Conservation (phyloP, 2,888 invertebrate genomes). For the Apamea epomidion region DNA sequence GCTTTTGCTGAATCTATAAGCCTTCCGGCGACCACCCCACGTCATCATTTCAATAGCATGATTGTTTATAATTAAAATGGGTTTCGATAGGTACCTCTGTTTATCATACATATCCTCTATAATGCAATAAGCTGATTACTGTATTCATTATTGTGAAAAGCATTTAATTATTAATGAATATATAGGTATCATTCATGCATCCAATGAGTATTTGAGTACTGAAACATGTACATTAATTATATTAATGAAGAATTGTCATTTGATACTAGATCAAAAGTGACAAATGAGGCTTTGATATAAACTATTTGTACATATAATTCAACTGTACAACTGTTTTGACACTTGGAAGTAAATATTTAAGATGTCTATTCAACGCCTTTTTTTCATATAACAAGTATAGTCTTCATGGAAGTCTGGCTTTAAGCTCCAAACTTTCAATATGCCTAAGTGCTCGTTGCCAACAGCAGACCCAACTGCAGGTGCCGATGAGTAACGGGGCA, state of each 20-base stretch:
- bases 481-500: neutral
- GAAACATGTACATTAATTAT: slow-evolving; percentile 20
- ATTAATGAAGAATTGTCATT: slow-evolving; percentile 46
- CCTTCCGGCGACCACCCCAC: neutral
- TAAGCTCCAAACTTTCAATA: neutral
- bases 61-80: slow-evolving; percentile 9
- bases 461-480: neutral
- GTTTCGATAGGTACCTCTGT: slow-evolving; percentile 8
- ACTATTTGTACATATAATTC: neutral
- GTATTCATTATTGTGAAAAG: slow-evolving; percentile 47
- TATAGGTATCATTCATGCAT: slow-evolving; percentile 17
- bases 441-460: neutral
- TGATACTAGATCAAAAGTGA: neutral
- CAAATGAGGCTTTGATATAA: neutral
- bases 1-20: neutral
- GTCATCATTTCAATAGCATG: neutral
- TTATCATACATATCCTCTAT: slow-evolving; percentile 6
- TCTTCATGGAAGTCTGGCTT: neutral
- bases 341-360: neutral
- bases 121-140: slow-evolving; percentile 55
- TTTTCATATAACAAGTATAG: neutral
- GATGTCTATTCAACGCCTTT: neutral
- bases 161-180: slow-evolving; percentile 46
- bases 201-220: slow-evolving; percentile 21
- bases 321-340: neutral